phyloP scores from a whole-genome alignment of 35 echinoderm and acorn worm species.

The Heliocidaris erythrogramma region DNA sequence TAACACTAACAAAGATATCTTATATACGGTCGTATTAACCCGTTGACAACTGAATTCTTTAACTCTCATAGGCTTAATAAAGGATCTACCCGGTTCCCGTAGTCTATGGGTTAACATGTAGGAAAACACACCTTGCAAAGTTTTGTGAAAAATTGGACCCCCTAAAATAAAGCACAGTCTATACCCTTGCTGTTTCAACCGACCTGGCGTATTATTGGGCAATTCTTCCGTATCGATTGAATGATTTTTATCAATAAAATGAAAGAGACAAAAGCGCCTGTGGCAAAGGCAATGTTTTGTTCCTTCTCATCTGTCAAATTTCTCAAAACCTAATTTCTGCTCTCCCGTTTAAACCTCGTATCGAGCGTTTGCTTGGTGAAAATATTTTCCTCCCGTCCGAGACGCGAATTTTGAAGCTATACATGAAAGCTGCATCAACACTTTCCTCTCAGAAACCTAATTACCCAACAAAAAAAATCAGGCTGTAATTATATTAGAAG shows the following conservation, averaged over 20 bases:
- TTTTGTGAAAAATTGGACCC: no score
- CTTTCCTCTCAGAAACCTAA: conserved; percentile 34
- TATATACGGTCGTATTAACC: no score
- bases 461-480: conserved; percentile 40
- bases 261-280: background rate
- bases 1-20: no score
- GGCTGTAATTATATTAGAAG: conserved; percentile 29
- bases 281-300: background rate
- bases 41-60: no score
- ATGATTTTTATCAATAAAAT: background rate
- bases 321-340: background rate
- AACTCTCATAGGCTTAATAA: no score
- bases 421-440: conserved; percentile 34
- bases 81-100: no score
- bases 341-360: background rate
- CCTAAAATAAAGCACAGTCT: background rate
- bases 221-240: background rate
- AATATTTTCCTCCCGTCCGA: background rate
- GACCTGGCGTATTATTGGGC: background rate
- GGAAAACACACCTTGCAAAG: no score
- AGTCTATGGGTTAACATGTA: no score
- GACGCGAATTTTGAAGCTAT: conserved; percentile 7
- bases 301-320: background rate
- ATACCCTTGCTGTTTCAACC: background rate
- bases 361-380: background rate